These are phyloP conservation scores for Elysia chlorotica DNA, from an alignment of 1,140 invertebrate genomes.

Conservation along the genomic window DNA sequence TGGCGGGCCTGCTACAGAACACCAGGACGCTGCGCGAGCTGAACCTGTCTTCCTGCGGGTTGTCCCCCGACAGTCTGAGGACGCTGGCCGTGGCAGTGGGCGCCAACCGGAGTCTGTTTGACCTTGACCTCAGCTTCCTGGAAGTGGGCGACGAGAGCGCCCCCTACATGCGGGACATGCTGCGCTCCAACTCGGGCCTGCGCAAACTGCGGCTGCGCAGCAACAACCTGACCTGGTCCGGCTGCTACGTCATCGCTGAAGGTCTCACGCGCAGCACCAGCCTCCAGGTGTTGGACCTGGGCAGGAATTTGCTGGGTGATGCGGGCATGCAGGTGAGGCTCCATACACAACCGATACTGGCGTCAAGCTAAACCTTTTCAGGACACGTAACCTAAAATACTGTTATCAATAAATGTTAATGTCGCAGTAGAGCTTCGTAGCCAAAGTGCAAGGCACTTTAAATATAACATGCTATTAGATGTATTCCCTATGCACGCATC, in stretches of 20 bases:
- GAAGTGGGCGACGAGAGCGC: slow-evolving; percentile 49
- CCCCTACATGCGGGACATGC: slow-evolving; percentile 44
- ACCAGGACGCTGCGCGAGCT: slow-evolving; percentile 44
- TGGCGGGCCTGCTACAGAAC: slow-evolving; percentile 40
- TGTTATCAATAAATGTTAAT: background rate
- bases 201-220: slow-evolving; percentile 48
- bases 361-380: too few species aligned
- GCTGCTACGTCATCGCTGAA: slow-evolving; percentile 46
- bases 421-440: too few species aligned
- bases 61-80: slow-evolving; percentile 42
- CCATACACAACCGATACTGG: background rate
- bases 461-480: background rate
- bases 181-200: slow-evolving; percentile 45
- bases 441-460: too few species aligned
- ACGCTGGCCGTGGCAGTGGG: slow-evolving; percentile 37
- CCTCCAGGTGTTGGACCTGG: slow-evolving; percentile 47
- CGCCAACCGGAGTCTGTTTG: slow-evolving; percentile 38
- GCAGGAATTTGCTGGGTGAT: slow-evolving; percentile 50
- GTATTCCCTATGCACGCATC: background rate
- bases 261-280: slow-evolving; percentile 40
- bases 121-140: slow-evolving; percentile 54
- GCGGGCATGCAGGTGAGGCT: slow-evolving; percentile 29
- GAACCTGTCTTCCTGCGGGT: slow-evolving; percentile 52
- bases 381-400: background rate
- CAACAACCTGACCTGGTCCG: slow-evolving; percentile 48